phyloP scores from a whole-genome alignment of 2,888 invertebrate genomes.

The Eurois occulta region DNA sequence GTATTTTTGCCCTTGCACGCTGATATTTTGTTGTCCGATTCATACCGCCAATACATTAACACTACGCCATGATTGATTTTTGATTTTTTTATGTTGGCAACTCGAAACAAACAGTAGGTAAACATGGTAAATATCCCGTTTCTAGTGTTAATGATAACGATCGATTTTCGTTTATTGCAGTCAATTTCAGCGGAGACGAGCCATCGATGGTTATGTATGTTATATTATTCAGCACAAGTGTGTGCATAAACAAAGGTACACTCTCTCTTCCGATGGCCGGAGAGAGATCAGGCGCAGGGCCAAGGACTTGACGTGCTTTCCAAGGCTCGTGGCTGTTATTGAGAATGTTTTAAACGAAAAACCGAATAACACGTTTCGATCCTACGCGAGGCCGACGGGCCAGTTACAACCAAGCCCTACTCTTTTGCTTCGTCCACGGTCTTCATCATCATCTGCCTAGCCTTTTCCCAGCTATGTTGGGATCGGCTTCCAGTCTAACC shows the following conservation, averaged over 20 bases:
- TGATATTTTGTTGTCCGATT: not conserved
- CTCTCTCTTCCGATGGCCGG: not conserved
- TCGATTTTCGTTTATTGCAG: not conserved
- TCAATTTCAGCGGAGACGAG: not conserved
- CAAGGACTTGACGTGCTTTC: not conserved
- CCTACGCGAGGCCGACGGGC: not conserved
- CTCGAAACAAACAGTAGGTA: too few relatives aligned
- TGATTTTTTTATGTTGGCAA: too few relatives aligned
- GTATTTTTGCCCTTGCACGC: not conserved
- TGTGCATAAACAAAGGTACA: not conserved
- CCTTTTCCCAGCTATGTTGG: too few relatives aligned
- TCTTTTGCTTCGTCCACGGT: too few relatives aligned
- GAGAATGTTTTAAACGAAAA: not conserved
- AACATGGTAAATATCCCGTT: too few relatives aligned
- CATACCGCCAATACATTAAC: not conserved
- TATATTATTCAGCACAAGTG: too few relatives aligned
- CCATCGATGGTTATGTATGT: not conserved
- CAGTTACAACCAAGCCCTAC: not conserved
- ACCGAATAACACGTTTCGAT: not conserved
- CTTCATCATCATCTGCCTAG: too few relatives aligned
- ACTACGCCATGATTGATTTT: not conserved
- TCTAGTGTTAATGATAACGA: too few relatives aligned
- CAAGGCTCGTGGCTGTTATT: not conserved
- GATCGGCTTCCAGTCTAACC: not conserved
- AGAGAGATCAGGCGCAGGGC: not conserved